Conservation (phyloP, 2,797 vertebrate genomes). For the Parambassis ranga region DNA sequence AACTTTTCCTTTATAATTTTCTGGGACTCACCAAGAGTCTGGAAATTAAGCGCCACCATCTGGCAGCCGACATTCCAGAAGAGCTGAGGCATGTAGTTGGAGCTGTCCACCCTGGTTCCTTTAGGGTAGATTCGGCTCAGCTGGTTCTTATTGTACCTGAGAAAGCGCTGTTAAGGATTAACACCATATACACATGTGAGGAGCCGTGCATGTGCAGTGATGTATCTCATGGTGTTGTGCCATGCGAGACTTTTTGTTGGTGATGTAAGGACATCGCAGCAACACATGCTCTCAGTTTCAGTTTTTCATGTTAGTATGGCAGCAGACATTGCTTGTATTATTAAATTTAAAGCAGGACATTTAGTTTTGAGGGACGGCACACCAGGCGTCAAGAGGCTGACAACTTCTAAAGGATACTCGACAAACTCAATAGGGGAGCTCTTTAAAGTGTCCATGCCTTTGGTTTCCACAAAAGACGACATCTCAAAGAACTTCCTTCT, state of each 20-base stretch:
- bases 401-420: slow-evolving; percentile 84
- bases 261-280: no score
- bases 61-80: slow-evolving; percentile 95
- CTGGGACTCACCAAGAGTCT: slow-evolving; percentile 85
- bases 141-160: slow-evolving; percentile 94
- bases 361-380: no score
- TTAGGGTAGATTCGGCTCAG: slow-evolving; percentile 94
- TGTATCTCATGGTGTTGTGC: background rate
- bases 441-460: slow-evolving; percentile 90
- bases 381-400: background rate
- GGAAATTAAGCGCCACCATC: slow-evolving; percentile 92
- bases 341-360: no score
- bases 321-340: no score
- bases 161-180: slow-evolving; percentile 57
- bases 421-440: slow-evolving; percentile 89
- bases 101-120: slow-evolving; percentile 92
- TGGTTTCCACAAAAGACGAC: slow-evolving; percentile 94
- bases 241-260: no score
- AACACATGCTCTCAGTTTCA: no score
- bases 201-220: background rate
- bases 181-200: background rate
- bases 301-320: no score
- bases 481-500: slow-evolving; percentile 89
- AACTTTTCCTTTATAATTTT: no score
- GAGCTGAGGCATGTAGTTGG: slow-evolving; percentile 94